A percentile compares a stretch with the other conserved stretches of the same genome.
Conservation (phyloP, 1,140 invertebrate species). For the Procambarus clarkii region DNA sequence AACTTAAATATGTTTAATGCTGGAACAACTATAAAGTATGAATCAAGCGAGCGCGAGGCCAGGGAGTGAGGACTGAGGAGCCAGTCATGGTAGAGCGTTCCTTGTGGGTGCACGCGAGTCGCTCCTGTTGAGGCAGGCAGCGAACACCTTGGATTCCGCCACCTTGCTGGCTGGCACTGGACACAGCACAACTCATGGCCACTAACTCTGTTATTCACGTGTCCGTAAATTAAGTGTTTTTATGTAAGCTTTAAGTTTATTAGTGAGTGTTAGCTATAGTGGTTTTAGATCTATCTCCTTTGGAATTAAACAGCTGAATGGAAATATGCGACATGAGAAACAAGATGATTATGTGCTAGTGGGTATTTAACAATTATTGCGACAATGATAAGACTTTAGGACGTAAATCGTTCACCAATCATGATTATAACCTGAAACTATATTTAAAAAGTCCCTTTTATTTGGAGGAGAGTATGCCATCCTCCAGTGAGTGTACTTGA, state of each 20-base stretch:
- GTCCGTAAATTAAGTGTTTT: neutral
- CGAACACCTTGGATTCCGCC: neutral
- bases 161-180: neutral
- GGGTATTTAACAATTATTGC: neutral
- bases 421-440: neutral
- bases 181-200: neutral
- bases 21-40: neutral
- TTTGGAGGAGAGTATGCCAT: neutral
- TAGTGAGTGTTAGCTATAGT: neutral
- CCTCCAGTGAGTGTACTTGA: conserved; percentile 43
- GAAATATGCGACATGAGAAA: neutral
- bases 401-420: neutral
- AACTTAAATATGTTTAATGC: neutral
- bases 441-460: neutral
- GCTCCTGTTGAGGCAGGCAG: neutral
- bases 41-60: neutral
- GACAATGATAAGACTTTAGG: neutral
- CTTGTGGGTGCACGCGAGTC: neutral
- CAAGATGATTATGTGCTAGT: neutral
- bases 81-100: neutral
- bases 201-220: neutral
- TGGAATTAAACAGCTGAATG: neutral
- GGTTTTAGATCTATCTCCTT: neutral
- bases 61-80: neutral
- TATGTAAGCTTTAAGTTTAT: neutral